Evolutionary conservation across 2,113 vertebrate genomes (phyloP).

Genomic region (Syngnathus typhle): DNA sequence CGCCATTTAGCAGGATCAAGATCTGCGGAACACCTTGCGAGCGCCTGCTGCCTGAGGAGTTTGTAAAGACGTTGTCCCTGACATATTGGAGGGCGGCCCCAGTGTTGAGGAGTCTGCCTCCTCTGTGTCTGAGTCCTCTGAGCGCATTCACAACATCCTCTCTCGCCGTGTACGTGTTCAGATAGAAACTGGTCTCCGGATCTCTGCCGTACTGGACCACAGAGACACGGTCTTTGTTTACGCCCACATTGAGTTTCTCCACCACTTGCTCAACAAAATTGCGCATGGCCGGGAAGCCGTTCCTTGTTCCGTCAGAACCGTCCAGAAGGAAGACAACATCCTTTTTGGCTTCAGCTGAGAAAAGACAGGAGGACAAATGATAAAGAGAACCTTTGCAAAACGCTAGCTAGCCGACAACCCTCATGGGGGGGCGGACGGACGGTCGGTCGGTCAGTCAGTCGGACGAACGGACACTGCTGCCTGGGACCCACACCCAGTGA

Average conservation of each 20-base stretch:
- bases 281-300: not conserved
- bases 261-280: constrained; percentile 41
- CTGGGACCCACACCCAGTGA: not conserved
- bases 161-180: no score
- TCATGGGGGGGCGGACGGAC: no score
- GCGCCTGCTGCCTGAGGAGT: no score
- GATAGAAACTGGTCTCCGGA: no score
- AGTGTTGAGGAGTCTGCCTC: no score
- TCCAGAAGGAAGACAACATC: constrained; percentile 67
- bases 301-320: constrained; percentile 34
- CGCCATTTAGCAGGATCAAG: no score
- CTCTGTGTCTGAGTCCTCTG: no score
- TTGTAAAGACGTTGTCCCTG: no score
- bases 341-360: constrained; percentile 24
- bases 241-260: constrained; percentile 32
- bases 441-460: no score
- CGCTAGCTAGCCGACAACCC: not conserved
- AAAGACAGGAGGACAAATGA: constrained; percentile 17
- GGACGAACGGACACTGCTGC: not conserved
- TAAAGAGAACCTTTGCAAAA: not conserved
- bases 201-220: constrained; percentile 17
- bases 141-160: no score
- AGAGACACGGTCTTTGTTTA: constrained; percentile 45
- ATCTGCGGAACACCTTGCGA: no score
- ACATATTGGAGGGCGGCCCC: no score